Conservation (phyloP, 2,888 invertebrate genomes). For the Mimachlamys varia region DNA sequence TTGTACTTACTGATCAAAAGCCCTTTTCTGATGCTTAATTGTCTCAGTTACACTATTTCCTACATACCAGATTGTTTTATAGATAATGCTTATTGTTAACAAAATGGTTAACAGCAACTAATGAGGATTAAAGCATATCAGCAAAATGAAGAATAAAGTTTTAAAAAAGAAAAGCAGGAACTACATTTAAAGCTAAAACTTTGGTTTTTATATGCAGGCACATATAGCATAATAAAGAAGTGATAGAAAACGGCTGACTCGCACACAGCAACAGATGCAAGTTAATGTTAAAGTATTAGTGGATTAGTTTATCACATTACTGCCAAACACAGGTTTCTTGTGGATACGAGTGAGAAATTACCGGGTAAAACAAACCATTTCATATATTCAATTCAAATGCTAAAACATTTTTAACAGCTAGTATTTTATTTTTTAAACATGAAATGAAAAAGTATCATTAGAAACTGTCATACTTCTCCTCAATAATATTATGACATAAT, state of each 20-base stretch:
- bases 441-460: neutral
- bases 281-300: neutral
- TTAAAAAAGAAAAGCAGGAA: neutral
- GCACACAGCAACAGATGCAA: constrained; percentile 25
- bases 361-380: neutral
- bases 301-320: too few relatives aligned
- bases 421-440: neutral
- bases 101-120: neutral
- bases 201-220: neutral
- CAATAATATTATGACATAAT: neutral
- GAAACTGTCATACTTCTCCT: neutral
- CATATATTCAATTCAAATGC: neutral
- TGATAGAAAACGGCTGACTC: constrained; percentile 6
- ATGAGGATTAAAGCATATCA: neutral
- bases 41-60: too few relatives aligned
- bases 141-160: neutral
- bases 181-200: neutral
- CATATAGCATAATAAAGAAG: neutral
- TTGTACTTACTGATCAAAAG: too few relatives aligned
- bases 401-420: neutral
- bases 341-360: neutral
- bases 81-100: too few relatives aligned
- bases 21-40: too few relatives aligned
- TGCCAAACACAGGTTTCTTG: too few relatives aligned
- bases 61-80: too few relatives aligned